A percentile compares a stretch with the other conserved stretches of the same genome.
Conservation (phyloP, 2,113 vertebrate species). For the Boleophthalmus pectinirostris region DNA sequence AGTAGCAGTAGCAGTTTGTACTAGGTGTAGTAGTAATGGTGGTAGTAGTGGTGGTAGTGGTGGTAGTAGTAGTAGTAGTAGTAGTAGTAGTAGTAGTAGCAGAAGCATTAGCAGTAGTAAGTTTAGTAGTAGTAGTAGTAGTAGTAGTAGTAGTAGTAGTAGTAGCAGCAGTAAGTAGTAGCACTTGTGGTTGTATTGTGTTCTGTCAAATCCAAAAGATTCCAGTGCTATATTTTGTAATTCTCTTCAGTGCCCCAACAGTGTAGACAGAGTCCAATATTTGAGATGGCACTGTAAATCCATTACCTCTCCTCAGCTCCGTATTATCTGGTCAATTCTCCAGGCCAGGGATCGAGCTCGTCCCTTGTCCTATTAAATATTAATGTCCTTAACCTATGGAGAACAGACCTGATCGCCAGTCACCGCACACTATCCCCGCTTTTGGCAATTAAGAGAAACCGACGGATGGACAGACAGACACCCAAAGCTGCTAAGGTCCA, state of each 20-base stretch:
- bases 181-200: too few species aligned
- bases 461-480: slow-evolving; percentile 67
- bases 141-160: not conserved
- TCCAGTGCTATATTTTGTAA: not conserved
- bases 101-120: not conserved
- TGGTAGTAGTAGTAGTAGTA: not conserved
- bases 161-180: not conserved
- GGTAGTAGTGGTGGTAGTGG: not conserved
- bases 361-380: slow-evolving; percentile 68
- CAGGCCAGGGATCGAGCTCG: slow-evolving; percentile 45
- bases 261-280: not conserved
- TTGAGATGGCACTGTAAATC: not conserved
- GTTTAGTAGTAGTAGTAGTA: not conserved
- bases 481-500: slow-evolving; percentile 61
- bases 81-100: not conserved
- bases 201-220: not conserved
- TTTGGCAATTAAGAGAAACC: slow-evolving; percentile 72
- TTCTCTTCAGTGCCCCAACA: not conserved
- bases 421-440: slow-evolving; percentile 36
- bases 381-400: slow-evolving; percentile 72
- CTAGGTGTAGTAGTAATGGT: not conserved
- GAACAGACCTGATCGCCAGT: slow-evolving; percentile 53
- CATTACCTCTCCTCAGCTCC: slow-evolving; percentile 21
- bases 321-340: slow-evolving; percentile 53
- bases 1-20: not conserved